Percentiles rank a stretch among this genome's conserved stretches.
Evolutionary conservation across 2,797 vertebrate genomes (phyloP).

Genomic region (Sphenopsis melanotis): DNA sequence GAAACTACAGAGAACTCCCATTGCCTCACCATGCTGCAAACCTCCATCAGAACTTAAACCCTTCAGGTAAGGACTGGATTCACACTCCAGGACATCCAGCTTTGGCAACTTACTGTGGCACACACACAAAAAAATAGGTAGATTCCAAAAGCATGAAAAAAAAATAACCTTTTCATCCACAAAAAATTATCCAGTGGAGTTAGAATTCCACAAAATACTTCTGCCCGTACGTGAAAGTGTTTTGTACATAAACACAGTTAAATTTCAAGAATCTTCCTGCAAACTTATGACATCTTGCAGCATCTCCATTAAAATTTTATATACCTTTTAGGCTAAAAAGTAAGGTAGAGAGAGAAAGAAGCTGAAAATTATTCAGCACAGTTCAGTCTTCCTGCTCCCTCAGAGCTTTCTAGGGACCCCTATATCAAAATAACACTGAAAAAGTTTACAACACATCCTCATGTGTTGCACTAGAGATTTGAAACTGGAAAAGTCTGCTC

Average conservation of each 20-base stretch:
- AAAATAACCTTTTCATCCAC: background rate
- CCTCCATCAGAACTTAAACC: background rate
- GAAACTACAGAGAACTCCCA: background rate
- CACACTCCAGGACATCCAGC: background rate
- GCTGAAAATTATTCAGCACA: background rate
- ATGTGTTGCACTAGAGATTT: background rate
- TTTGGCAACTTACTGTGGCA: background rate
- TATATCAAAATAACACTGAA: background rate
- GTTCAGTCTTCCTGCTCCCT: background rate
- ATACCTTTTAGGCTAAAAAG: background rate
- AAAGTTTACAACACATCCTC: background rate
- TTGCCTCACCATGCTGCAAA: background rate
- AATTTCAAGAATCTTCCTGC: background rate
- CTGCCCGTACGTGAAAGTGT: background rate
- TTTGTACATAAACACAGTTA: background rate
- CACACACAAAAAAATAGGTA: background rate
- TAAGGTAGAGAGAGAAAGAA: background rate
- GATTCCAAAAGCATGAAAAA: background rate
- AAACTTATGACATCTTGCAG: background rate
- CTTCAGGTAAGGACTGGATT: background rate
- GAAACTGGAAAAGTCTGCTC: background rate
- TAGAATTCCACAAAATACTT: background rate
- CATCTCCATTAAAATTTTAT: background rate
- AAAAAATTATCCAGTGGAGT: background rate
- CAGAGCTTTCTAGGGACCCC: background rate